Conservation (phyloP, 2,113 vertebrate species). For the Vidua macroura region DNA sequence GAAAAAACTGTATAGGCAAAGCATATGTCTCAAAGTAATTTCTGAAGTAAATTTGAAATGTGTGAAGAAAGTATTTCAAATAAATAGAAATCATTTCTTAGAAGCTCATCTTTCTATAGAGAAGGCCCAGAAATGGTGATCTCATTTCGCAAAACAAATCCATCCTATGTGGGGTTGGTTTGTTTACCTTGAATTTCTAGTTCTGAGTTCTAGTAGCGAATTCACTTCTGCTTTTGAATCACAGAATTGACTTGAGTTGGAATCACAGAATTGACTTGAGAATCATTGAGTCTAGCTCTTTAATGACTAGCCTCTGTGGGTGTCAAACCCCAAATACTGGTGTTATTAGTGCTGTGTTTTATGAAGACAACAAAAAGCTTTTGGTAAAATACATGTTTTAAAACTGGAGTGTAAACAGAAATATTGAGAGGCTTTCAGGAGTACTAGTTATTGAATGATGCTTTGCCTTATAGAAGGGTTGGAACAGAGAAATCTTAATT, state of each 20-base stretch:
- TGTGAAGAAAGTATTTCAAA: neutral
- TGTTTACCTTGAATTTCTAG: neutral
- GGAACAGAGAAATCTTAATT: neutral
- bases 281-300: neutral
- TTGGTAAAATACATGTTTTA: neutral
- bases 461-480: neutral
- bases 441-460: neutral
- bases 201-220: neutral
- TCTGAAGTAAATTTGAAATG: neutral
- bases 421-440: neutral
- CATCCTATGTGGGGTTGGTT: neutral
- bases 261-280: neutral
- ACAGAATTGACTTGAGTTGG: neutral
- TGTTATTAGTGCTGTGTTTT: neutral
- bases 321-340: too few relatives aligned
- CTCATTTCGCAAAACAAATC: fast-evolving
- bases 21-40: neutral
- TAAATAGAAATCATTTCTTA: neutral
- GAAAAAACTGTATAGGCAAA: neutral
- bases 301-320: neutral
- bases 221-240: neutral
- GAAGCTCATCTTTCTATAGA: neutral
- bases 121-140: neutral
- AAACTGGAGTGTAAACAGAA: neutral
- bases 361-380: neutral